phyloP scores from a whole-genome alignment of 2,797 vertebrate species.

The Rallus crepitans region DNA sequence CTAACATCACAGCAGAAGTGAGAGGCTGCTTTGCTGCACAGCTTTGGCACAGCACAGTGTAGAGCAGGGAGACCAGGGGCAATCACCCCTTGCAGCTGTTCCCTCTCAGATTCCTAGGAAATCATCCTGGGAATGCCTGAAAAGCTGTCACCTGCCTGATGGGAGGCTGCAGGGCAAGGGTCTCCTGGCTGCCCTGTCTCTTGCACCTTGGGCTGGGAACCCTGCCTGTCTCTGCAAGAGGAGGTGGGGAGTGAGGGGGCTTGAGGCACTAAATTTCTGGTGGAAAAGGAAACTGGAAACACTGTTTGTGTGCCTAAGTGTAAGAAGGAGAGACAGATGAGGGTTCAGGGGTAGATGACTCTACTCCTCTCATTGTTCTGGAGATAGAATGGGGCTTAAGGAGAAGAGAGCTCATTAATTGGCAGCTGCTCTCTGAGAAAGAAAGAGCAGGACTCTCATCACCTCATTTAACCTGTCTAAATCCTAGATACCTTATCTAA shows the following conservation, averaged over 20 bases:
- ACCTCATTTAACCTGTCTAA: not conserved
- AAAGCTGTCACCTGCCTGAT: not conserved
- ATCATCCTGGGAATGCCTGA: not conserved
- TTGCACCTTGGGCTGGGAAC: not conserved
- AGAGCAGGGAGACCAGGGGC: not conserved
- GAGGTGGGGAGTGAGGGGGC: fast-evolving
- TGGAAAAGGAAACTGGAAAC: not conserved
- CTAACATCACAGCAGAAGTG: fast-evolving
- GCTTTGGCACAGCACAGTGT: not conserved
- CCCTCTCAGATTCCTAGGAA: not conserved
- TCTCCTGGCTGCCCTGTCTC: not conserved
- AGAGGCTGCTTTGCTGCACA: not conserved
- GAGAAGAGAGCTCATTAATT: not conserved
- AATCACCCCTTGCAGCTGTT: not conserved
- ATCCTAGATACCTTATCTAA: not conserved
- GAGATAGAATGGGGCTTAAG: not conserved
- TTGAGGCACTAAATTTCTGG: not conserved
- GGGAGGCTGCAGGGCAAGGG: not conserved
- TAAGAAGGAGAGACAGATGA: not conserved
- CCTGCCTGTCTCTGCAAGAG: not conserved
- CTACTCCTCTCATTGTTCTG: not conserved
- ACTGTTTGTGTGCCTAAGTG: not conserved
- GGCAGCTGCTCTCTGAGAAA: not conserved
- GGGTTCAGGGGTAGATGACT: fast-evolving
- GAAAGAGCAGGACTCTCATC: not conserved